Evolutionary conservation across 2,113 vertebrate species (phyloP).

Genomic region (Sceloporus tristichus): DNA sequence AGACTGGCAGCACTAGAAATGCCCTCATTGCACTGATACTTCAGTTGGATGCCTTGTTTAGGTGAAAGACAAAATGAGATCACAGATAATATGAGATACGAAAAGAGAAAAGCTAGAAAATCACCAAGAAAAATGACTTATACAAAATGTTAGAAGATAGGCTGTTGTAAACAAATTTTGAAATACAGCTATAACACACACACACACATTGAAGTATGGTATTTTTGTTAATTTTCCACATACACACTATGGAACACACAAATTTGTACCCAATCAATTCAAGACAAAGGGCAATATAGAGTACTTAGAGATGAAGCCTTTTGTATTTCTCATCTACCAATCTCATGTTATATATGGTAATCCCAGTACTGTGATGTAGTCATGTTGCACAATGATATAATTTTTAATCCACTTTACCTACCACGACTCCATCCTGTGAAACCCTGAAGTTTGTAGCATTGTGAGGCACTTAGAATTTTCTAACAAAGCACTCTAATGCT

Average conservation of each 20-base stretch:
- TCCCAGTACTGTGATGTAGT: too few species aligned
- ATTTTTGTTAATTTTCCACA: not conserved
- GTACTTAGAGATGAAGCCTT: too few species aligned
- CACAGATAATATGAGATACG: not conserved
- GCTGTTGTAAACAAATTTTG: not conserved
- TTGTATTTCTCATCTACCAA: too few species aligned
- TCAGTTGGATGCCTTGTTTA: not conserved
- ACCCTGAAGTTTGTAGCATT: too few species aligned
- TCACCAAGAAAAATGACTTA: not conserved
- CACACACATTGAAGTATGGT: too few species aligned
- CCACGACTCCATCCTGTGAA: too few species aligned
- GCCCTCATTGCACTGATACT: not conserved
- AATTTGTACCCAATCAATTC: not conserved
- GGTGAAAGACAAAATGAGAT: not conserved
- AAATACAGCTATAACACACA: not conserved
- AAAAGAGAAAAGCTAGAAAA: not conserved
- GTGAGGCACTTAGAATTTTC: too few species aligned
- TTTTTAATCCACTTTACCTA: too few species aligned
- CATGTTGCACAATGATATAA: too few species aligned
- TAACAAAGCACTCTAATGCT: too few species aligned
- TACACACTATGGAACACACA: not conserved
- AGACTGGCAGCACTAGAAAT: not conserved
- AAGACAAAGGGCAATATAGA: too few species aligned
- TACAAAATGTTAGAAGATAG: not conserved
- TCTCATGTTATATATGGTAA: too few species aligned